These are phyloP conservation scores for Isaurus tuberculatus DNA, from an alignment of 92 coral and sea anemone genomes.

Conservation along the genomic window DNA sequence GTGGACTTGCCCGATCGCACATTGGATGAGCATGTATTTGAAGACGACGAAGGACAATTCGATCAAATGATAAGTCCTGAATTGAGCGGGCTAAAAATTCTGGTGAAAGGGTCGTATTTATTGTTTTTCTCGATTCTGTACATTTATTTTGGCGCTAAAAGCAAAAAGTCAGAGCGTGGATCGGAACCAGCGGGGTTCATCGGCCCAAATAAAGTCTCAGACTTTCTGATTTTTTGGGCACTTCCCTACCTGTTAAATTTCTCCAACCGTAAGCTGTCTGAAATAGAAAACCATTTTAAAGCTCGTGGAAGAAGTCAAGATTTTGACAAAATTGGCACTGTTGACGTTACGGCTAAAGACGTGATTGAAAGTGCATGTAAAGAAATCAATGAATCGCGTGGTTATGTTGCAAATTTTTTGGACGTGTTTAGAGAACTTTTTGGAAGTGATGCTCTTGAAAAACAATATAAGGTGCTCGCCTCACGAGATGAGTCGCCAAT, in stretches of 20 bases:
- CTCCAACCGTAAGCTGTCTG: constrained; percentile 11
- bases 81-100: constrained; percentile 41
- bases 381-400: constrained; percentile 10
- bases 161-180: constrained; percentile 15
- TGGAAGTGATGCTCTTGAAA: constrained; percentile 23
- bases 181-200: not conserved
- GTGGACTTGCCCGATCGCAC: not conserved
- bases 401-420: not conserved
- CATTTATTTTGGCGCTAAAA: constrained; percentile 21
- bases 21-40: constrained; percentile 10
- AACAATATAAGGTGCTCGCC: constrained; percentile 27
- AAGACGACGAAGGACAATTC: not conserved
- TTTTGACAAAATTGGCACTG: not conserved
- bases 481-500: constrained; percentile 17
- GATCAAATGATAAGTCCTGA: not conserved
- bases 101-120: constrained; percentile 25
- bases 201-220: constrained; percentile 55
- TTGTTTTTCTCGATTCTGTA: constrained; percentile 44
- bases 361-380: constrained; percentile 29
- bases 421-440: constrained; percentile 32
- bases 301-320: not conserved
- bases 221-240: constrained; percentile 50
- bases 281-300: not conserved
- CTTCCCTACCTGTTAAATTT: constrained; percentile 37
- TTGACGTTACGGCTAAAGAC: not conserved